Base-by-base conservation (phyloP, 2,888 invertebrate species). In the Drosophila rubida region DNA sequence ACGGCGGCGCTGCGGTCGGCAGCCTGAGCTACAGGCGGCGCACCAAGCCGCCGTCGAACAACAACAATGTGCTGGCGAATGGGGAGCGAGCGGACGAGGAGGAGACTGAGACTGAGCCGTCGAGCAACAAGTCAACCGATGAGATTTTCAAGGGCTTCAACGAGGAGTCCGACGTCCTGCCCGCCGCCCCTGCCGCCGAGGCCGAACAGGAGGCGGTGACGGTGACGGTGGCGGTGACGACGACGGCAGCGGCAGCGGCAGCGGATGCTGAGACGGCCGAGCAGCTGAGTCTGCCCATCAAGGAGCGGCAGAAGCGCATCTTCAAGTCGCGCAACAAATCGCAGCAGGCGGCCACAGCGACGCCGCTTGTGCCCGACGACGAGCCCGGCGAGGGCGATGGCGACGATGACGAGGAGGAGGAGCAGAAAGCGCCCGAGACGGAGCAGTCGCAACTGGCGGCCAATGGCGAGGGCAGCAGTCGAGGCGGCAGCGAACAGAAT, bases 271-370 rank as follows among this genome's bases (percentile, higher is more conserved):
- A 37, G 4, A 11, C 45, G 8, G 11, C 45, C 9, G 63, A 59
- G 1, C 41, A 53, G 41, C 11, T 42, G n/a, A 80, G 74, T 16
- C 69, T 91, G 44, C 92, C 91, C n/a, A 90, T 90, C 2, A 92
- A 91, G 71, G 92, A 92, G 64, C 89, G 91, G 0, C 91, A 91
- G 3, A 92, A 92, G 62, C 87, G 92, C 42, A 90, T 92, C 35
- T 92, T 92, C 27, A 91, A 92, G 59, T 91, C 91, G 0, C 89
- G 92, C 49, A 91, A 91, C 73, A 89, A 87, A 35, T 86, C 88
- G 0, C 65, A 58, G 19, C 51, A 62, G 37, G 42, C 53, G 6
- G 5, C 30, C 1, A 11, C 14, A 1, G 19, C 53, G 1, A 6
- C 19, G 11, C 2, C 41, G 14, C 14, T n/a, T 1, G 6, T 25